Base-by-base conservation (phyloP, 2,113 vertebrate species). In the Nycticorax nycticorax region DNA sequence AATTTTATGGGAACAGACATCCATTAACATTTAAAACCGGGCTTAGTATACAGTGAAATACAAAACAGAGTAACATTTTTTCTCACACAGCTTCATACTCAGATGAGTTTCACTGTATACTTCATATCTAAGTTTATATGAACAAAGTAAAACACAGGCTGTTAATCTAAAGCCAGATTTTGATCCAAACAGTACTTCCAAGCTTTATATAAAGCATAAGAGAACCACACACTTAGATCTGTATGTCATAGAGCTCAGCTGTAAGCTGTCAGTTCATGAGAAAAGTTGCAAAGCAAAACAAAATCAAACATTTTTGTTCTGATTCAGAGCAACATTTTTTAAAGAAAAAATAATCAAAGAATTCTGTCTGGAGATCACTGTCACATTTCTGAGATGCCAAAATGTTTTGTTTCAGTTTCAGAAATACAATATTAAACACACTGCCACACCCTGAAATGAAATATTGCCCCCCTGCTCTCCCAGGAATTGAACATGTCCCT, bases 201-300 rank as follows among this genome's bases (percentile, higher is more conserved):
- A 83, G 35, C 72, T 48, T 82, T 78, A 48, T 21, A 41, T n/a
- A 43, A 48, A 75, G 10, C 5, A 1, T 53, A 63, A 72, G 16
- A 83, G 22, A 72, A 59, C 6, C 4, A 22, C 7, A 8, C 9
- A 22, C 17, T 62, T 66, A 56, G 23, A 56, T 85, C 18, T 67
- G 14, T 2, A 0, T 57, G 52, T 24, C 41, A 43, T 0, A 72
- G 7, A 71, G 3, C 9, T 53, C 24, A 28, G n/a, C 23, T 53
- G 7, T 39, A 74, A 90, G 60, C 11, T 47, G 12, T n/a, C 33
- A 90, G 18, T 8, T 48, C 30, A 22, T 37, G 3, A 48, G 23
- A 78, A 76, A 33, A 35, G 21, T 45, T 88, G 24, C 18, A 63
- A 82, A 59, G 18, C 13, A 71, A 77, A 91, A 32, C 20, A 62